A percentile compares a stretch with the other conserved stretches of the same genome.
Conservation (phyloP, 2,113 vertebrate genomes). For the Ictalurus furcatus region DNA sequence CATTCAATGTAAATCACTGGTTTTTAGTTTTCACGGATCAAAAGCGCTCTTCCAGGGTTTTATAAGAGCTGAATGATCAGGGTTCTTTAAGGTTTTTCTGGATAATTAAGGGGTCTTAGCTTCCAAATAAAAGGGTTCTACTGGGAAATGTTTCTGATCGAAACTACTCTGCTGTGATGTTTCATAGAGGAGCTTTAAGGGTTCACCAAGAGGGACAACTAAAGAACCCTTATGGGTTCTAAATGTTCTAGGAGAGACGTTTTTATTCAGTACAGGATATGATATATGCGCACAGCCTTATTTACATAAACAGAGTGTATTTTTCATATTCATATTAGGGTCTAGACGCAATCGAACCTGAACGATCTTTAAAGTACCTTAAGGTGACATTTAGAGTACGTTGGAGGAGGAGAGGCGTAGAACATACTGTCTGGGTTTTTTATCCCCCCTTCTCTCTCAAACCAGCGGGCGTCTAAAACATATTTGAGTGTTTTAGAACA, state of each 20-base stretch:
- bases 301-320: no score
- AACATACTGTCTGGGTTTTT: background rate
- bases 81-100: background rate
- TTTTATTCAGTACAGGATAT: background rate
- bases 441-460: background rate
- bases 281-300: no score
- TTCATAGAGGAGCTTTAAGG: no score
- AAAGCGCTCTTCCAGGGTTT: background rate
- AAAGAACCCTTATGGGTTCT: background rate
- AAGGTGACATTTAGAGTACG: no score
- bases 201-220: background rate
- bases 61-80: background rate
- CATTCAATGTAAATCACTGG: background rate
- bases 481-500: background rate
- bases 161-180: background rate
- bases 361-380: background rate
- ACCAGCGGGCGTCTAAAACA: background rate
- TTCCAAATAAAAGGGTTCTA: background rate
- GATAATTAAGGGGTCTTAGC: background rate
- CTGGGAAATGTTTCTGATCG: no score
- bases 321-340: no score
- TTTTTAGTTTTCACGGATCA: background rate
- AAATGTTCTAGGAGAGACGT: background rate
- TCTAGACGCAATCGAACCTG: no score
- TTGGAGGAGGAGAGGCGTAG: background rate